phyloP scores from a whole-genome alignment of 2,797 vertebrate genomes.

The Paedocypris micromegethes region DNA sequence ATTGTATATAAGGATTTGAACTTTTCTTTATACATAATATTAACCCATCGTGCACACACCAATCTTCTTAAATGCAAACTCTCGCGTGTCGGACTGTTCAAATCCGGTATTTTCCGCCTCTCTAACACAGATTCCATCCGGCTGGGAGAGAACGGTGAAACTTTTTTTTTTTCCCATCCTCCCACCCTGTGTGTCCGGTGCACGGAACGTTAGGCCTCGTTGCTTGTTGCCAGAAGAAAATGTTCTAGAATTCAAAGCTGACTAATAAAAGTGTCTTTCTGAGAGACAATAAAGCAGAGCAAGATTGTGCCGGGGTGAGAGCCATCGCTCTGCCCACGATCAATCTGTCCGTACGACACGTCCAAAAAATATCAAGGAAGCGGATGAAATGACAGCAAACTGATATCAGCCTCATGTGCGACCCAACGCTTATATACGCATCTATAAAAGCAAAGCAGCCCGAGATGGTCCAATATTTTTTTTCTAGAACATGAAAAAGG shows the following conservation, averaged over 20 bases:
- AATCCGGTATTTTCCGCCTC: background rate
- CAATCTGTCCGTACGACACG: constrained; percentile 36
- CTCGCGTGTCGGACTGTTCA: constrained; percentile 25
- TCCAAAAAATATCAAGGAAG: constrained; percentile 15
- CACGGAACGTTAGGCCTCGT: constrained; percentile 16
- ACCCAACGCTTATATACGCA: too few species aligned
- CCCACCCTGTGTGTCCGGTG: constrained; percentile 26
- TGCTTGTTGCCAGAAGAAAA: constrained; percentile 32
- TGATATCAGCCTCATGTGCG: too few species aligned
- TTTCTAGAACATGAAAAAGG: too few species aligned
- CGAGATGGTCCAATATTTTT: too few species aligned
- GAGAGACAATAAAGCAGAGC: constrained; percentile 33
- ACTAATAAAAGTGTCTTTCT: constrained; percentile 32
- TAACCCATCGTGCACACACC: background rate
- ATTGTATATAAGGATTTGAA: too few species aligned
- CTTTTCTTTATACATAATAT: too few species aligned
- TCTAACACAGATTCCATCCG: constrained; percentile 15
- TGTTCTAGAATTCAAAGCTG: constrained; percentile 27
- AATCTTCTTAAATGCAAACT: constrained; percentile 18
- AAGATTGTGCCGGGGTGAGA: constrained; percentile 33
- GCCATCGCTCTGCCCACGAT: constrained; percentile 38
- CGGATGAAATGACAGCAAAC: constrained; percentile 11
- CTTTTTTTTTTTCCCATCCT: constrained; percentile 40
- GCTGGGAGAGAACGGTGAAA: constrained; percentile 37
- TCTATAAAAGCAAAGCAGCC: too few species aligned